Base-by-base conservation (phyloP, 1,140 invertebrate species). In the Calycopis cecrops region DNA sequence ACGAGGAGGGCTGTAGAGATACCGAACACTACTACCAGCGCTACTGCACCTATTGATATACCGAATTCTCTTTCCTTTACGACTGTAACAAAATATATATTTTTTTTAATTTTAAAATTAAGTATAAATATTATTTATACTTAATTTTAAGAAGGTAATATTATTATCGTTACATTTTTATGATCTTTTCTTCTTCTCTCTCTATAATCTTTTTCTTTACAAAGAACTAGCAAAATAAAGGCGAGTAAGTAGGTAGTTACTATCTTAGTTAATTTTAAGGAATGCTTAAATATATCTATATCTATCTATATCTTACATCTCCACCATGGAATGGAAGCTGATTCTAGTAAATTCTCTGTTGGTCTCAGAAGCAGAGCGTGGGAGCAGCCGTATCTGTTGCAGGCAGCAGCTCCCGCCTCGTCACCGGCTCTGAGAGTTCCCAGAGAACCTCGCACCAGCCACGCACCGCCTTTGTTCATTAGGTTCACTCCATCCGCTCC, bases 371-470 rank as follows among this genome's bases (percentile, higher is more conserved):
- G 48, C 38, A 84, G 48, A 1, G 79, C 71, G 10, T 59, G 55
- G 0, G 83, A 84, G 55, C 80, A 84, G 1, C 83, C 83, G 18
- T 84, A 86, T 66, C 78, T 58, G 47, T 86, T 86, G 57, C 80
- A 86, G 0, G 83, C 79, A 0, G 79, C 67, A 0, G 80, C 79
- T 0, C 77, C 83, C 0, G 78, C 79, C 52, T 86, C 80, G 18
- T 86, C 83, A 0, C 78, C 75, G 4, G 64, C 59, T 14, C 67
- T 61, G 1, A 86, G 59, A 12, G 34, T 62, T 10, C 82, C 80
- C 0, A 86, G 63, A 0, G 59, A 60, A 0, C 73, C 80, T 16
- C 75, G 59, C 1, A 85, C 76, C 0, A 78, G 70, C 79, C 69
- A 82, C 3, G 65, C 63, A 0, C 62, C 57, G 2, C 73, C 62